These are phyloP conservation scores for Xyliphius kryptos DNA, from an alignment of 2,113 vertebrate species.

Conservation along the genomic window DNA sequence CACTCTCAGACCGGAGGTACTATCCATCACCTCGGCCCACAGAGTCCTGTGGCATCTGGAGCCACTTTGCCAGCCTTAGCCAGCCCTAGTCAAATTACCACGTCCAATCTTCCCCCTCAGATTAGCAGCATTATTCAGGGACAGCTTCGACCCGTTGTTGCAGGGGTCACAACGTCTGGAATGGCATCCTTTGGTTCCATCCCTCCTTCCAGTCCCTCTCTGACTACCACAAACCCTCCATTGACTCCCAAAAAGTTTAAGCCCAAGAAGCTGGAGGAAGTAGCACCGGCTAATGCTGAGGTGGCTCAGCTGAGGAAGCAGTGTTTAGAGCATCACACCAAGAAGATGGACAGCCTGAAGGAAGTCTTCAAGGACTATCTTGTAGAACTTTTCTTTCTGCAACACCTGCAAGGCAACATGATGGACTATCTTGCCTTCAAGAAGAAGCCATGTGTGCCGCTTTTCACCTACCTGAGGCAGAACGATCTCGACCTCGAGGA, in stretches of 20 bases:
- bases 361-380: slow-evolving; percentile 89
- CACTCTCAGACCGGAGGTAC: slow-evolving; percentile 87
- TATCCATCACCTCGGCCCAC: slow-evolving; percentile 82
- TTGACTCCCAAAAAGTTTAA: slow-evolving; percentile 75
- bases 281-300: slow-evolving; percentile 83
- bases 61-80: slow-evolving; percentile 67
- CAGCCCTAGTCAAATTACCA: slow-evolving; percentile 80
- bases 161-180: slow-evolving; percentile 72
- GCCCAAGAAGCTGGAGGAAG: slow-evolving; percentile 83
- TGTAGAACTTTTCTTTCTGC: slow-evolving; percentile 93
- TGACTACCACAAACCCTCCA: slow-evolving; percentile 68
- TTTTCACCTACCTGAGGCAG: slow-evolving; percentile 88
- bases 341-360: slow-evolving; percentile 82
- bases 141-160: slow-evolving; percentile 74
- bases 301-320: slow-evolving; percentile 86
- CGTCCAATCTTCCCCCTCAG: slow-evolving; percentile 81
- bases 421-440: slow-evolving; percentile 96
- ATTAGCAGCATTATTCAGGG: slow-evolving; percentile 90
- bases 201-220: slow-evolving; percentile 84
- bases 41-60: slow-evolving; percentile 76
- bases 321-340: slow-evolving; percentile 84
- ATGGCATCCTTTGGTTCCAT: no score
- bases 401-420: slow-evolving; percentile 97
- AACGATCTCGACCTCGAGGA: slow-evolving; percentile 94
- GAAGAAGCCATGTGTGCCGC: slow-evolving; percentile 86